Evolutionary conservation across 2,113 vertebrate species (phyloP).

Genomic region (Empidonax traillii): DNA sequence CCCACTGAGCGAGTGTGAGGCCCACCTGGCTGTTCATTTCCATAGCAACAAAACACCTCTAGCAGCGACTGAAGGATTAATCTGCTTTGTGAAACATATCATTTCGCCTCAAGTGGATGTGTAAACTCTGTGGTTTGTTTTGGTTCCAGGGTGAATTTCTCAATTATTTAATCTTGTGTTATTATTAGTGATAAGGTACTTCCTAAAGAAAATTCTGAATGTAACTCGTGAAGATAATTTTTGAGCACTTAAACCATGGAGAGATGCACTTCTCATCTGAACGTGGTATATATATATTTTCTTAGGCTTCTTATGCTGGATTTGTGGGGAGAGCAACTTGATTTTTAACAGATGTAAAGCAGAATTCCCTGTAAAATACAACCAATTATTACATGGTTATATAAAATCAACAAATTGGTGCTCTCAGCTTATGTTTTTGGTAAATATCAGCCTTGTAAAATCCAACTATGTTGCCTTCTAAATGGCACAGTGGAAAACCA

Average conservation of each 20-base stretch:
- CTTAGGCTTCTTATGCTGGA: background rate
- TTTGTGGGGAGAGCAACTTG: background rate
- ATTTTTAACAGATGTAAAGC: background rate
- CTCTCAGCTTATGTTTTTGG: background rate
- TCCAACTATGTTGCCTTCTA: background rate
- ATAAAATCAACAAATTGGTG: background rate
- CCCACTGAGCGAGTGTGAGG: background rate
- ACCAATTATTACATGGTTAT: background rate
- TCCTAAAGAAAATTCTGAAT: slow-evolving; percentile 8
- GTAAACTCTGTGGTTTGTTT: background rate
- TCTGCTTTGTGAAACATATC: background rate
- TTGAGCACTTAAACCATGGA: background rate
- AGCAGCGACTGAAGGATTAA: background rate
- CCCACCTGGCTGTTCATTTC: background rate
- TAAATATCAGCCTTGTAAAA: background rate
- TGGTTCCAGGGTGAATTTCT: background rate
- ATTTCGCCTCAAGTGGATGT: background rate
- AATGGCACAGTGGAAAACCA: background rate
- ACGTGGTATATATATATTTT: background rate
- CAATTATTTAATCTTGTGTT: slow-evolving; percentile 24
- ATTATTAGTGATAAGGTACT: background rate
- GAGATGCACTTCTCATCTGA: background rate
- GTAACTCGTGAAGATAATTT: background rate
- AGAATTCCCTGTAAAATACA: background rate
- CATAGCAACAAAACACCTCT: background rate